phyloP scores from a whole-genome alignment of 2,113 vertebrate species.

The pig (Sus scrofa) region DNA sequence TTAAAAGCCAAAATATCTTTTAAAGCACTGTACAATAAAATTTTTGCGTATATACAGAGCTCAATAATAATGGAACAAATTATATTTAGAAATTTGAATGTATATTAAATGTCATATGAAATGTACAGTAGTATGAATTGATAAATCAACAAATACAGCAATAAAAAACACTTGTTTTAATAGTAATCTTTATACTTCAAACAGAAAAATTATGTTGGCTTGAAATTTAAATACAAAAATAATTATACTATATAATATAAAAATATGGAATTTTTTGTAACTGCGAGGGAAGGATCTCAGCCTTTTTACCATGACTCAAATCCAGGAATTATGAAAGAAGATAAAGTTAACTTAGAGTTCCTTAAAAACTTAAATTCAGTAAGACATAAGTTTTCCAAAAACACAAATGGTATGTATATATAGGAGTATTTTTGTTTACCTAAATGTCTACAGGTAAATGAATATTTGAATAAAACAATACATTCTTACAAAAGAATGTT shows the following conservation, averaged over 20 bases:
- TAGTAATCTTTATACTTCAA: not conserved
- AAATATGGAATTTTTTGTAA: not conserved
- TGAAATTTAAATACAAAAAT: conserved; percentile 6
- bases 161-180: not conserved
- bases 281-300: not conserved
- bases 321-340: not conserved
- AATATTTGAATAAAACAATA: not conserved
- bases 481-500: not conserved
- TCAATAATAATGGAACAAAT: not conserved
- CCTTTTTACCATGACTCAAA: not conserved
- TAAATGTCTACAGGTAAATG: not conserved
- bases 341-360: not conserved
- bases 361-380: not conserved
- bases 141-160: not conserved
- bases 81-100: not conserved
- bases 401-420: not conserved
- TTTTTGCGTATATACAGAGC: not conserved
- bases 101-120: not conserved
- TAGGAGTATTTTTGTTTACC: not conserved
- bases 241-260: not conserved
- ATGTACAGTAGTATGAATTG: not conserved
- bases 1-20: not conserved
- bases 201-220: not conserved
- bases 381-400: not conserved
- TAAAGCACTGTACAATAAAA: not conserved